A percentile compares a stretch with the other conserved stretches of the same genome.
These are phyloP conservation scores for Acrobasis consociella DNA, from an alignment of 2,888 invertebrate genomes.

Conservation along the genomic window DNA sequence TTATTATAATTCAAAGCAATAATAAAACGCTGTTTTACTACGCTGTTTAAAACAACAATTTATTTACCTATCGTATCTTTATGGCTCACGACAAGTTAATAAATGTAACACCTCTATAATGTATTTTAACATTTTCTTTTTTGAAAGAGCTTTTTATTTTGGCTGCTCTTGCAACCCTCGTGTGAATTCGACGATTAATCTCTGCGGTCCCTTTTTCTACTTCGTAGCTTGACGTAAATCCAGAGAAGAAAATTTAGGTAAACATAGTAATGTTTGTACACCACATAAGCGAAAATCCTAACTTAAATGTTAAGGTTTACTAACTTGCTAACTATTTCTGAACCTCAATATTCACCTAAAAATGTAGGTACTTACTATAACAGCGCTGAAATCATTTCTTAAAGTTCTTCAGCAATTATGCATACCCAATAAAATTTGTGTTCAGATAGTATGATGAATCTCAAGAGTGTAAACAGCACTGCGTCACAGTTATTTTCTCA, in stretches of 20 bases:
- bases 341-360: no score
- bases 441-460: no score
- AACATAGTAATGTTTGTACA: background rate
- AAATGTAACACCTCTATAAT: slow-evolving; percentile 1
- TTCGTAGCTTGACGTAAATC: background rate
- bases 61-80: background rate
- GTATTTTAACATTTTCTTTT: background rate
- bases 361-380: no score
- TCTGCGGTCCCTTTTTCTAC: slow-evolving; percentile 11
- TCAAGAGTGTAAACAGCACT: no score
- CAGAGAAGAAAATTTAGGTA: background rate
- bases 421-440: no score
- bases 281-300: no score
- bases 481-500: no score
- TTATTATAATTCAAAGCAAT: no score
- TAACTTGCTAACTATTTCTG: no score
- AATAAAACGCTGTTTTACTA: background rate
- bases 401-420: no score
- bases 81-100: background rate
- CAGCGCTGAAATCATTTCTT: no score
- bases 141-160: slow-evolving; percentile 5
- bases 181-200: slow-evolving; percentile 8
- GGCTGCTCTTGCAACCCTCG: slow-evolving; percentile 1
- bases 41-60: background rate
- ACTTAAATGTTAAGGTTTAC: no score